Conservation (phyloP, 30 jellyfish, hydroid and myxozoan species). For the Turritopsis rubra region DNA sequence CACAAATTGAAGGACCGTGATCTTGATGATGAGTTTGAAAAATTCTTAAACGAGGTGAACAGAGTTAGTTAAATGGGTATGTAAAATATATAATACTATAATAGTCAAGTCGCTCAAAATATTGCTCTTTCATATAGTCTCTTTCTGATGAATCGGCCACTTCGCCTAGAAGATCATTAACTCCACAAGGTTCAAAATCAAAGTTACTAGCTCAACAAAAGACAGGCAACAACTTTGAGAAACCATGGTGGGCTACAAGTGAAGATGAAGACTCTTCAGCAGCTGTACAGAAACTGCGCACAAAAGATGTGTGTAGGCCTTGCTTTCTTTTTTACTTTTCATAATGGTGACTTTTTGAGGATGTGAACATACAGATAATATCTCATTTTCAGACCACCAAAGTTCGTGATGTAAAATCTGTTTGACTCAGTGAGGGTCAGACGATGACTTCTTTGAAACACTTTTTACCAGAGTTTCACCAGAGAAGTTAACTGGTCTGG, state of each 20-base stretch:
- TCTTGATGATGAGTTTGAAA: conserved; percentile 64
- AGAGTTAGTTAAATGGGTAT: background rate
- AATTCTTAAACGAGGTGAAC: conserved; percentile 58
- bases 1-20: conserved; percentile 21
- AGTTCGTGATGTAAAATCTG: too few relatives aligned
- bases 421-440: too few relatives aligned
- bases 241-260: conserved; percentile 35
- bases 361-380: too few relatives aligned
- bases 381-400: too few relatives aligned
- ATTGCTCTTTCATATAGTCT: conserved; percentile 15
- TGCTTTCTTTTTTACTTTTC: background rate
- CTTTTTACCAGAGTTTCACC: too few relatives aligned
- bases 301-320: background rate
- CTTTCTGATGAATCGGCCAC: conserved; percentile 31
- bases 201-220: conserved; percentile 1
- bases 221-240: conserved; percentile 4
- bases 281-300: background rate
- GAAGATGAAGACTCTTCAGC: conserved; percentile 13
- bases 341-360: too few relatives aligned
- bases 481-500: too few relatives aligned
- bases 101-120: background rate
- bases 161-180: conserved; percentile 28
- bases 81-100: background rate
- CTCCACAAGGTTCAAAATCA: conserved; percentile 19
- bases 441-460: too few relatives aligned